A percentile compares a stretch with the other conserved stretches of the same genome.
phyloP scores from a whole-genome alignment of 2,888 invertebrate genomes.

The Andrena fulva region DNA sequence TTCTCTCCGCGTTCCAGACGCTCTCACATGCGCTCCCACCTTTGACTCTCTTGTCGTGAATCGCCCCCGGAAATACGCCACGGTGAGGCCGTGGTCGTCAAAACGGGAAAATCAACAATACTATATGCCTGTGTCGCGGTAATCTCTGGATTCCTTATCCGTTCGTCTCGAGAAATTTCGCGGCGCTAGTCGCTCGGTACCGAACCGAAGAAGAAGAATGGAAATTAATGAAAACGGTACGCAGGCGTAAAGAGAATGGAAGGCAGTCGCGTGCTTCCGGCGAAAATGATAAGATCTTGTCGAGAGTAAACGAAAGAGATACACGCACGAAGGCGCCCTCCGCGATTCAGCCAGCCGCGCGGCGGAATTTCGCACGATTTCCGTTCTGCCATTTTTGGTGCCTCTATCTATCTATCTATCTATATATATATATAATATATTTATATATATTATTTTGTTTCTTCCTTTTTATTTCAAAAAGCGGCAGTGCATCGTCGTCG shows the following conservation, averaged over 20 bases:
- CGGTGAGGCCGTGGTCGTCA: slow-evolving; percentile 40
- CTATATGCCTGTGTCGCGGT: slow-evolving; percentile 1
- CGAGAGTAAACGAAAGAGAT: slow-evolving; percentile 55
- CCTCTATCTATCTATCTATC: slow-evolving; percentile 70
- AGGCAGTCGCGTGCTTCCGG: slow-evolving; percentile 30
- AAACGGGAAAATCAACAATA: slow-evolving; percentile 45
- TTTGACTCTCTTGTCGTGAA: slow-evolving; percentile 59
- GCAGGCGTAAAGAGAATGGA: slow-evolving; percentile 27
- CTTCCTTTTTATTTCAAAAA: slow-evolving; percentile 69
- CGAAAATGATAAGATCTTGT: slow-evolving; percentile 17
- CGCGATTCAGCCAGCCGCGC: slow-evolving; percentile 67
- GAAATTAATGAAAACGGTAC: slow-evolving; percentile 50
- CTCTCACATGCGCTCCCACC: slow-evolving; percentile 21
- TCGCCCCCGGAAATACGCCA: slow-evolving; percentile 59
- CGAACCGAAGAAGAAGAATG: slow-evolving; percentile 44
- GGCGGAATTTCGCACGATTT: slow-evolving; percentile 70
- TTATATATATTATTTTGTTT: slow-evolving; percentile 73
- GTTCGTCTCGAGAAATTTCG: slow-evolving; percentile 59
- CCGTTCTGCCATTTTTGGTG: slow-evolving; percentile 71
- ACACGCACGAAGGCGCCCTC: slow-evolving; percentile 68
- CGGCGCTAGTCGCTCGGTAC: slow-evolving; percentile 65
- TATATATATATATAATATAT: slow-evolving; percentile 72
- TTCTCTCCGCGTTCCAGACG: slow-evolving; percentile 14
- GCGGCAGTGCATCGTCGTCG: slow-evolving; percentile 75
- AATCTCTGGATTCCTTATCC: too few relatives aligned